Percentiles rank a stretch among this genome's conserved stretches.
Conservation (phyloP, 2,888 invertebrate species). For the Leptinotarsa haldemani region DNA sequence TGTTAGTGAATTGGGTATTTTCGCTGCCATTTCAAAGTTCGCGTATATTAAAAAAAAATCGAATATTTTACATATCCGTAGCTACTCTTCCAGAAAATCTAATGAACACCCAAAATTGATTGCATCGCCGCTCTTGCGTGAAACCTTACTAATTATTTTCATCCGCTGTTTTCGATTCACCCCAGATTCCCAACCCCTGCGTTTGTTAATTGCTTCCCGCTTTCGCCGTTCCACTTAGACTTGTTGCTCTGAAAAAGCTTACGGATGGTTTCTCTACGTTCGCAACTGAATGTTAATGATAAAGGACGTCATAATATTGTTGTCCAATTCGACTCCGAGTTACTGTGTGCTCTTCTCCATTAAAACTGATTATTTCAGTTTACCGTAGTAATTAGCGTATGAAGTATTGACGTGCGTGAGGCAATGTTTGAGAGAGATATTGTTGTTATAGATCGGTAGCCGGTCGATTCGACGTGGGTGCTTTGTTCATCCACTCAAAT, state of each 20-base stretch:
- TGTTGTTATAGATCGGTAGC: no score
- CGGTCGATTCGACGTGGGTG: no score
- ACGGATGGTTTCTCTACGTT: neutral
- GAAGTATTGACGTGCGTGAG: no score
- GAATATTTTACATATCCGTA: slow-evolving; percentile 2
- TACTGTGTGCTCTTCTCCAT: neutral
- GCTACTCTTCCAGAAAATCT: neutral
- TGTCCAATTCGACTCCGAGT: neutral
- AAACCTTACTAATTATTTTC: slow-evolving; percentile 10
- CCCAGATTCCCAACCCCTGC: slow-evolving; percentile 13
- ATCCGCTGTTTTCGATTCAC: slow-evolving; percentile 20
- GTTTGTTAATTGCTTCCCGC: slow-evolving; percentile 16
- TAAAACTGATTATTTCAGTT: no score
- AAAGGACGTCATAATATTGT: neutral
- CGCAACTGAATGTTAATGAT: neutral
- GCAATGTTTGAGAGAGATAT: no score
- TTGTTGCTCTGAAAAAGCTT: slow-evolving; percentile 12
- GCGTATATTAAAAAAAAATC: neutral
- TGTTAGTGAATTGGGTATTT: no score
- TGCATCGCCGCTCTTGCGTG: slow-evolving; percentile 10
- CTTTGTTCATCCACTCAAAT: no score
- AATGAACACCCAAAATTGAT: neutral
- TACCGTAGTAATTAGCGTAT: no score
- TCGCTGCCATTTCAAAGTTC: no score
- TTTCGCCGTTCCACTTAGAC: neutral